A percentile compares a stretch with the other conserved stretches of the same genome.
These are phyloP conservation scores for Ectemnius cavifrons DNA, from an alignment of 2,888 invertebrate species.

Conservation along the genomic window DNA sequence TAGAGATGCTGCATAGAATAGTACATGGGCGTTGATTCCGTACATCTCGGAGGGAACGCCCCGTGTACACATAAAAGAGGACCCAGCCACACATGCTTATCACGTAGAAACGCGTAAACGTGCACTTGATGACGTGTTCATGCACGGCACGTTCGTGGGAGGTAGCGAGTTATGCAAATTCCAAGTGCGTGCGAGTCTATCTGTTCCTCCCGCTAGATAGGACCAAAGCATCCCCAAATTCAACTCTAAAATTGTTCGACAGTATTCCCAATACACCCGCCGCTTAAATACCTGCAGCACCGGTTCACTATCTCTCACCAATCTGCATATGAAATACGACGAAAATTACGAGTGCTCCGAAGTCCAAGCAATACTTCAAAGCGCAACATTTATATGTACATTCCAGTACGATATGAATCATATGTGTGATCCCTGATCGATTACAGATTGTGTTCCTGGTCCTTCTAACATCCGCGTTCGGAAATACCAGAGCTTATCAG, in stretches of 20 bases:
- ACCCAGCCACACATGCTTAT: slow-evolving; percentile 25
- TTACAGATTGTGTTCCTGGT: slow-evolving; percentile 51
- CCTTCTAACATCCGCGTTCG: slow-evolving; percentile 54
- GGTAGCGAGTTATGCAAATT: slow-evolving; percentile 67
- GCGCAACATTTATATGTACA: too few relatives aligned
- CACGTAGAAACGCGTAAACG: slow-evolving; percentile 34
- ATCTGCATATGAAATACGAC: too few relatives aligned
- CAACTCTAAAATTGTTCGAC: background rate
- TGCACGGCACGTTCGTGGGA: slow-evolving; percentile 49
- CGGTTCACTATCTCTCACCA: too few relatives aligned
- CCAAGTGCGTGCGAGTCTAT: slow-evolving; percentile 46
- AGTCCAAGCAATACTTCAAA: too few relatives aligned
- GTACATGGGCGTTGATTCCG: too few relatives aligned
- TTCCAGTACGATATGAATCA: slow-evolving; percentile 16
- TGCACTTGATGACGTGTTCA: slow-evolving; percentile 33
- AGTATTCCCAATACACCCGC: slow-evolving; percentile 18
- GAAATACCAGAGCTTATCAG: slow-evolving; percentile 65
- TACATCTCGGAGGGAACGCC: too few relatives aligned
- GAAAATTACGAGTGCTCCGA: too few relatives aligned
- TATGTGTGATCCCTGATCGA: slow-evolving; percentile 33
- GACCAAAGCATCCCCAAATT: slow-evolving; percentile 11
- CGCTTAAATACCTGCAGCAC: background rate
- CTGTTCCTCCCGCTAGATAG: slow-evolving; percentile 37
- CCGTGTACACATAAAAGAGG: background rate
- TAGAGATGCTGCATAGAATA: too few relatives aligned